Evolutionary conservation across 2,797 vertebrate genomes (phyloP), one percentile per base, ranked within the genome.

Genomic region (Selene dorsalis): DNA sequence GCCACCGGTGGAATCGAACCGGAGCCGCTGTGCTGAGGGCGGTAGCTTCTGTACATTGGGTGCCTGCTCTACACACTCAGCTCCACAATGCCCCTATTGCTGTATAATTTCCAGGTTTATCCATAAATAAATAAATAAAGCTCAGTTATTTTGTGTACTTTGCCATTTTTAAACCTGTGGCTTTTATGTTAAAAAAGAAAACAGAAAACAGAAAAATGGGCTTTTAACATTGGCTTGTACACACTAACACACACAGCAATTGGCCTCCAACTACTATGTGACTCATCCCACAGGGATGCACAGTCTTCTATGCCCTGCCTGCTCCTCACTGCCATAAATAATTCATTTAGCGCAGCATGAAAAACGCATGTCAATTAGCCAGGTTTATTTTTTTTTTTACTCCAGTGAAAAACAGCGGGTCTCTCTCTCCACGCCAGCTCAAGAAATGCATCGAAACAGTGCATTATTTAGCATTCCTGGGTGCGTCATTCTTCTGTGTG

Each of bases 281-380:
- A 88, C 84, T 84, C 77, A 86, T 77, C 76, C 69, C 45, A 78
- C 73, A 81, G 82, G 83, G 75, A 85, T 69, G 75, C 52, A n/a
- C 64, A 45, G 65, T 81, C 77, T 79, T 85, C 81, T 72, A 38
- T 84, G 87, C 75, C 70, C 66, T 61, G 59, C 77, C 77, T 73
- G 76, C 83, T 86, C 88, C 73, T 80, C 75, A 79, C 83, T 77
- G 13, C 79, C 72, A 88, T 94, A 79, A 89, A 93, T 94, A 87
- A 92, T 93, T 93, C 71, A 94, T 93, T 93, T 82, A 71, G 87
- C 91, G 63, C 93, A 88, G 90, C 87, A 84, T 93, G 91, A 91
- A 90, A 92, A 94, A 88, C 75, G 83, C 89, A 91, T 91, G 90
- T 92, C 92, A 94, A 93, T 94, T 93, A 93, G 90, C 79, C 76